Evolutionary conservation across 2,797 vertebrate genomes (phyloP).

Genomic region (Dicrostonyx torquatus): DNA sequence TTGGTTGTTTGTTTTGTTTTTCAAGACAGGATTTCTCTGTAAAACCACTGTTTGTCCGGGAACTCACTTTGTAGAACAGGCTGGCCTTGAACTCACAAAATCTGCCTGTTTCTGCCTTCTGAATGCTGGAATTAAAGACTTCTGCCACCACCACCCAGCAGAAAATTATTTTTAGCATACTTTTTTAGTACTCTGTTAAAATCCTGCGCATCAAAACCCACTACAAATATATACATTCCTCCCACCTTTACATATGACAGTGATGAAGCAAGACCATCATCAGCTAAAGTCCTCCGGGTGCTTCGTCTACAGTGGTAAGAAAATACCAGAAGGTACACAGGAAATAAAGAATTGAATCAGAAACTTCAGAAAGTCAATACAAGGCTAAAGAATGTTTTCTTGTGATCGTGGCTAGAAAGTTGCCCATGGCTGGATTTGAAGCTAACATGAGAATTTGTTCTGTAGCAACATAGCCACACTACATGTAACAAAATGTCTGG

Average conservation of each 20-base stretch:
- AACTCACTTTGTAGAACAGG: not conserved
- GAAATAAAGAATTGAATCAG: not conserved
- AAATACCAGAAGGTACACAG: not conserved
- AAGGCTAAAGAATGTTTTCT: not conserved
- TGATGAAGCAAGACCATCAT: not conserved
- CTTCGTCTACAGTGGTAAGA: not conserved
- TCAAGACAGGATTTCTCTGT: not conserved
- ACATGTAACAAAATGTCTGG: not conserved
- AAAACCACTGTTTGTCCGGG: not conserved
- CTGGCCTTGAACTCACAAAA: not conserved
- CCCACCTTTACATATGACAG: not conserved
- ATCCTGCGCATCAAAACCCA: not conserved
- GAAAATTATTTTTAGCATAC: not conserved
- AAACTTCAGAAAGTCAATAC: constrained; percentile 1
- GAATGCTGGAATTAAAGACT: not conserved
- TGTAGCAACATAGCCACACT: not conserved
- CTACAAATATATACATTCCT: not conserved
- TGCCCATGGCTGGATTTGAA: not conserved
- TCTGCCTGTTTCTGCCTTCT: not conserved
- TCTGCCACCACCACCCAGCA: not conserved
- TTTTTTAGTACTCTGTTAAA: not conserved
- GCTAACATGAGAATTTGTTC: constrained; percentile 16
- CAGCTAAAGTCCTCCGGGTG: not conserved
- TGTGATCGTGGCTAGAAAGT: not conserved
- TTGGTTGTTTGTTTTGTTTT: not conserved